phyloP scores from a whole-genome alignment of 2,797 vertebrate species.

The Knipowitschia caucasica region DNA sequence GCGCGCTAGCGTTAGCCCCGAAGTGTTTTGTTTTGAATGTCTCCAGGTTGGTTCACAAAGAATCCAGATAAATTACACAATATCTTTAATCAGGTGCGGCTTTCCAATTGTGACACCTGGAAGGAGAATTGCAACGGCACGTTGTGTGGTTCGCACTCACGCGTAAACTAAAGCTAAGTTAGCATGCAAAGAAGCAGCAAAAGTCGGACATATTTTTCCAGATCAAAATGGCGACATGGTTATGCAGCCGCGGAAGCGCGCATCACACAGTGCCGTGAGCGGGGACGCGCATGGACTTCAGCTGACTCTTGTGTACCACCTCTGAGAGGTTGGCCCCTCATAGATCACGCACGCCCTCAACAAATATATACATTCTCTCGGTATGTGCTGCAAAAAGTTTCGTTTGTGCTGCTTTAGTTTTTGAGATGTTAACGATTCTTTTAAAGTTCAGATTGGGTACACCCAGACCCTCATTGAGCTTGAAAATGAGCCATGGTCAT shows the following conservation, averaged over 20 bases:
- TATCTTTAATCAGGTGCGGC: background rate
- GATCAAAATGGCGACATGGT: slow-evolving; percentile 82
- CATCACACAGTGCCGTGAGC: slow-evolving; percentile 33
- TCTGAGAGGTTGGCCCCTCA: no score
- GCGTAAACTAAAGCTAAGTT: slow-evolving; percentile 50
- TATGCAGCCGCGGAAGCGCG: slow-evolving; percentile 61
- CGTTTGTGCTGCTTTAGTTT: no score
- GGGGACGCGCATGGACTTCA: slow-evolving; percentile 46
- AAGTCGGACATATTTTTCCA: slow-evolving; percentile 80
- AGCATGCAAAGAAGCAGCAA: slow-evolving; percentile 73
- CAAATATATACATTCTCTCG: no score
- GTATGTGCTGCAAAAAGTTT: no score
- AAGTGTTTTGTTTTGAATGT: slow-evolving; percentile 72
- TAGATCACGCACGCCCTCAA: no score
- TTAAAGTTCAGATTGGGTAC: no score
- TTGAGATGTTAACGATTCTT: no score
- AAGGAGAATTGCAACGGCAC: slow-evolving; percentile 8
- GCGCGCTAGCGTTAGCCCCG: slow-evolving; percentile 51
- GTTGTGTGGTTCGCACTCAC: slow-evolving; percentile 35
- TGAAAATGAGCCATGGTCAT: no score
- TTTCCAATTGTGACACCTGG: background rate
- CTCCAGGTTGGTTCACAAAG: slow-evolving; percentile 42
- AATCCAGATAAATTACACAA: slow-evolving; percentile 24
- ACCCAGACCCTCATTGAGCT: no score
- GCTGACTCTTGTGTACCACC: no score